A percentile compares a stretch with the other conserved stretches of the same genome.
Evolutionary conservation across 2,888 invertebrate genomes (phyloP).

Genomic region (Holacanthella duospinosa): DNA sequence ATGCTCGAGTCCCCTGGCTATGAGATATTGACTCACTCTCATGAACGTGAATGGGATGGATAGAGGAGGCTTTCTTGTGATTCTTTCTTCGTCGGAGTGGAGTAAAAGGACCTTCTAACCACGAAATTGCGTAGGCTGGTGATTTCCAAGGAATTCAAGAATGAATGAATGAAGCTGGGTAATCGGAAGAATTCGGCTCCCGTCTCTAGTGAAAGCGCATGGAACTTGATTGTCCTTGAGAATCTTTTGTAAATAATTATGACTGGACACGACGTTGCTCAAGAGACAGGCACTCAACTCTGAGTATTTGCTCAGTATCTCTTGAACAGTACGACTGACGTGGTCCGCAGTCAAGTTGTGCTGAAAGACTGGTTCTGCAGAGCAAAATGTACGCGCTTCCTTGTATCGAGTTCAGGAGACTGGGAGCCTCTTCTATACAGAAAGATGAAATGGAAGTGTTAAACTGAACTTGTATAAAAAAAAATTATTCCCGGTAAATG

Average conservation of each 20-base stretch:
- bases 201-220: neutral
- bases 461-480: neutral
- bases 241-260: neutral
- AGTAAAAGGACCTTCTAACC: neutral
- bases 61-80: neutral
- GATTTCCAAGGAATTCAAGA: neutral
- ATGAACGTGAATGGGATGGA: neutral
- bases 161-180: slow-evolving; percentile 4
- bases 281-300: too few relatives aligned
- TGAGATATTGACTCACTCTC: neutral
- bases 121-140: neutral
- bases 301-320: too few relatives aligned
- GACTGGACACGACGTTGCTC: too few relatives aligned
- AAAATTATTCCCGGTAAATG: slow-evolving; percentile 4
- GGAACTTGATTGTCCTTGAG: slow-evolving; percentile 1
- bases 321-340: too few relatives aligned
- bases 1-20: neutral
- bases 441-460: too few relatives aligned
- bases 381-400: too few relatives aligned
- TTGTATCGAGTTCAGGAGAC: too few relatives aligned
- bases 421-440: too few relatives aligned
- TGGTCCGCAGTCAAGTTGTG: too few relatives aligned
- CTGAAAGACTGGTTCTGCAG: too few relatives aligned
- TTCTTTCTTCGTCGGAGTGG: neutral
- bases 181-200: neutral